A percentile compares a stretch with the other conserved stretches of the same genome.
These are phyloP conservation scores for Lepidurus packardi DNA, from an alignment of 1,140 invertebrate species.

Conservation along the genomic window DNA sequence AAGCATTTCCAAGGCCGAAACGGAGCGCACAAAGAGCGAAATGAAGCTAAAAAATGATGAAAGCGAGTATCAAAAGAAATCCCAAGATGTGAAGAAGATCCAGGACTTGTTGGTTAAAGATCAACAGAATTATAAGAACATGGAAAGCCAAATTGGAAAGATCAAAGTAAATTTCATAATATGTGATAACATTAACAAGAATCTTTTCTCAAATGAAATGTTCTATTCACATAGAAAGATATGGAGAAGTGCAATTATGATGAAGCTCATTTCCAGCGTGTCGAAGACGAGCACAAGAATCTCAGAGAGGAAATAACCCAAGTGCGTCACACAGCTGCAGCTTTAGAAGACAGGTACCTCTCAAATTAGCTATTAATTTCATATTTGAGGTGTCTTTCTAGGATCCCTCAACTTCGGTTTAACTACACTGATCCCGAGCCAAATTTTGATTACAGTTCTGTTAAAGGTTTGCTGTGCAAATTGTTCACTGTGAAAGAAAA, in stretches of 20 bases:
- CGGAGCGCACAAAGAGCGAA: constrained; percentile 67
- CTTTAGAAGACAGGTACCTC: constrained; percentile 53
- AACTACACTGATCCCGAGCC: constrained; percentile 66
- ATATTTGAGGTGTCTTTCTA: constrained; percentile 40
- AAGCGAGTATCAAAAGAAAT: constrained; percentile 60
- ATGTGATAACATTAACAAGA: constrained; percentile 24
- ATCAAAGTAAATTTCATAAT: constrained; percentile 22
- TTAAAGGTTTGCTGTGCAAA: constrained; percentile 69
- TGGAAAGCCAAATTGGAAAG: not conserved
- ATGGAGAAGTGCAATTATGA: constrained; percentile 60
- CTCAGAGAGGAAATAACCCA: constrained; percentile 52
- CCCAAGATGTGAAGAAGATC: constrained; percentile 62
- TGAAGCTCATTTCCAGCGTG: constrained; percentile 55
- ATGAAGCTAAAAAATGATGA: constrained; percentile 69
- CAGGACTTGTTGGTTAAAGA: constrained; percentile 44
- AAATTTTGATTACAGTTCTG: constrained; percentile 67
- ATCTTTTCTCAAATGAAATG: not conserved
- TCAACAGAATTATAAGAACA: constrained; percentile 24
- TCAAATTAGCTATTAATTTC: constrained; percentile 28
- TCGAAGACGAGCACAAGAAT: constrained; percentile 50
- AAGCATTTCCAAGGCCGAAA: constrained; percentile 67
- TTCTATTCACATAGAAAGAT: constrained; percentile 45
- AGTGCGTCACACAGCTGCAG: constrained; percentile 54
- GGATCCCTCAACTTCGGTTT: constrained; percentile 64
- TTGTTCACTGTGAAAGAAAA: constrained; percentile 69